Conservation (phyloP, 1,140 invertebrate genomes). For the Heliconius melpomene region DNA sequence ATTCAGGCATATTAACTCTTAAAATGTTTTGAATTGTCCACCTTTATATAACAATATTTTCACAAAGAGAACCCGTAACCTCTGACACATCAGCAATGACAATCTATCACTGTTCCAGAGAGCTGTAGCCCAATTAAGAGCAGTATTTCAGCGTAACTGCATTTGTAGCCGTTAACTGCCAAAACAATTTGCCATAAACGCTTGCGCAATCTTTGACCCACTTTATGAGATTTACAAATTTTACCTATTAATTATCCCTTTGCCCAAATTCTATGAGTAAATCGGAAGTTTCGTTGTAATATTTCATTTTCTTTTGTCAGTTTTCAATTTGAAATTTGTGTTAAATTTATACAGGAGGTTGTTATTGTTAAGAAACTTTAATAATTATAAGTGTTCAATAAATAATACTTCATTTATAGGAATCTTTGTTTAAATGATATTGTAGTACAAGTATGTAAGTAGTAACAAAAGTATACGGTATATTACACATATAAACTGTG, state of each 20-base stretch:
- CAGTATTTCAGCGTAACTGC: constrained; percentile 26
- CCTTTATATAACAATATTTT: too few species aligned
- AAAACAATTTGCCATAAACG: constrained; percentile 45
- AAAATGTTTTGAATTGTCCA: too few species aligned
- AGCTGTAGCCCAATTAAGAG: constrained; percentile 11
- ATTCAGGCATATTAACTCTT: too few species aligned
- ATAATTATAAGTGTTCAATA: not conserved
- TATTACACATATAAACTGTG: too few species aligned
- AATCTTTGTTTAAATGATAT: not conserved
- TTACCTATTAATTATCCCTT: constrained; percentile 32
- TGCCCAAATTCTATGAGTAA: constrained; percentile 20
- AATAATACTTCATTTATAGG: not conserved
- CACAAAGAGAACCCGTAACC: not conserved
- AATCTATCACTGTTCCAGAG: not conserved
- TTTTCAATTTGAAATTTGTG: constrained; percentile 25
- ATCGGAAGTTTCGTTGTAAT: constrained; percentile 30
- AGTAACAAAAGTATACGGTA: not conserved
- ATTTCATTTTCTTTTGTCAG: constrained; percentile 39
- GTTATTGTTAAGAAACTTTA: constrained; percentile 5
- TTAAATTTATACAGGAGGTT: not conserved
- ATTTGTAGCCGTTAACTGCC: constrained; percentile 40
- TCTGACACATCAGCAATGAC: not conserved
- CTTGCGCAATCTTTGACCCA: constrained; percentile 43
- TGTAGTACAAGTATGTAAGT: not conserved
- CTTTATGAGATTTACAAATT: constrained; percentile 37